phyloP scores from a whole-genome alignment of 2,113 vertebrate genomes.

The Gymnocephalus cernua region DNA sequence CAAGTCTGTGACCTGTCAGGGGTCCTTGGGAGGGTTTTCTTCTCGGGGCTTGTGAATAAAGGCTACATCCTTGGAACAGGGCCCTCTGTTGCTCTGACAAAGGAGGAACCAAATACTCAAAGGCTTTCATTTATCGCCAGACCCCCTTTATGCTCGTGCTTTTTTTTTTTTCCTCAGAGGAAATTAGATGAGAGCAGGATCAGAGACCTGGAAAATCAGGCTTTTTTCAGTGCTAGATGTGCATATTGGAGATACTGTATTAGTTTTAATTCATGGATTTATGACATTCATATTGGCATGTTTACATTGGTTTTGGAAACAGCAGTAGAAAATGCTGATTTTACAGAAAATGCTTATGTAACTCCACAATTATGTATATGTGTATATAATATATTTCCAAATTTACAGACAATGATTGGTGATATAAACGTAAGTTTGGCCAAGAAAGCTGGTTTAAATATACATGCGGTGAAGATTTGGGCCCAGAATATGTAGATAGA shows the following conservation, averaged over 20 bases:
- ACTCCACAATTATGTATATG: neutral
- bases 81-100: constrained; percentile 71
- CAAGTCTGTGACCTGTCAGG: constrained; percentile 75
- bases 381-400: neutral
- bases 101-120: constrained; percentile 70
- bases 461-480: neutral
- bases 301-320: constrained; percentile 2
- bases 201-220: constrained; percentile 22
- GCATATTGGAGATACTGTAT: neutral
- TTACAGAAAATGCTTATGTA: neutral
- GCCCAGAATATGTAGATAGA: neutral
- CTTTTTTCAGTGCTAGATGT: constrained; percentile 21
- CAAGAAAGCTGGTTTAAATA: neutral
- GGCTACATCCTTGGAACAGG: constrained; percentile 70
- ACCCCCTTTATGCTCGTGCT: constrained; percentile 39
- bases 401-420: neutral
- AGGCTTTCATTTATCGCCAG: constrained; percentile 66
- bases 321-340: neutral
- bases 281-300: neutral
- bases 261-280: neutral
- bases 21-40: constrained; percentile 59
- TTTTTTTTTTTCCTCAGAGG: constrained; percentile 22
- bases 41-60: constrained; percentile 61
- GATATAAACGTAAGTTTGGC: neutral
- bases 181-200: constrained; percentile 41